Conservation (phyloP, 2,888 invertebrate species). For the Chaetoderma sp. region DNA sequence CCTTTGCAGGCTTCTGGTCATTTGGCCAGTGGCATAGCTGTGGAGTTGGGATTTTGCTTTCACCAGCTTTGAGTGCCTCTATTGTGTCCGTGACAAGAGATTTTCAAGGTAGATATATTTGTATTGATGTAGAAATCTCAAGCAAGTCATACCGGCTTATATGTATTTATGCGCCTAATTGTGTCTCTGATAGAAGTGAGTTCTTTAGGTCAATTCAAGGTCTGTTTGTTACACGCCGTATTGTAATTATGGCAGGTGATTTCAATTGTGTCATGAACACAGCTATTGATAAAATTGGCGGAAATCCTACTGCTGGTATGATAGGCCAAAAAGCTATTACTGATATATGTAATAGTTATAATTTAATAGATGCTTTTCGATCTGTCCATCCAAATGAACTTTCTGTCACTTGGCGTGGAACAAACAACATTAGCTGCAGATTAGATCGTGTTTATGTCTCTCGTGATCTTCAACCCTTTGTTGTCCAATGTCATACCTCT, state of each 20-base stretch:
- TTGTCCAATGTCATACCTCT: not conserved
- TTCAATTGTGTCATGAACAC: slow-evolving; percentile 29
- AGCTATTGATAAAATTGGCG: slow-evolving; percentile 23
- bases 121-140: not conserved
- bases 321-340: not conserved
- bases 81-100: not conserved
- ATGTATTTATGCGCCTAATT: slow-evolving; percentile 14
- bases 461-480: not conserved
- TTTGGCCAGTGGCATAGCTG: not conserved
- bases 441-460: slow-evolving; percentile 15
- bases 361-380: slow-evolving; percentile 4
- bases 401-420: slow-evolving; percentile 1
- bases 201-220: slow-evolving; percentile 15
- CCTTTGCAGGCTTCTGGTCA: not conserved
- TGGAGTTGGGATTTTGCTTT: slow-evolving; percentile 8
- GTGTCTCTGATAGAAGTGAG: slow-evolving; percentile 8
- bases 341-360: not conserved
- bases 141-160: not conserved
- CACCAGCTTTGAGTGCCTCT: not conserved
- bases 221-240: slow-evolving; percentile 10
- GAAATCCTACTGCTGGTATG: slow-evolving; percentile 1
- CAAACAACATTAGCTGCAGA: not conserved
- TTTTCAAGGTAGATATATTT: not conserved
- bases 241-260: slow-evolving; percentile 24
- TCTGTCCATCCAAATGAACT: not conserved